A percentile compares a stretch with the other conserved stretches of the same genome.
Conservation (phyloP, 2,797 vertebrate genomes). For the Neosilurus mollespiculum region DNA sequence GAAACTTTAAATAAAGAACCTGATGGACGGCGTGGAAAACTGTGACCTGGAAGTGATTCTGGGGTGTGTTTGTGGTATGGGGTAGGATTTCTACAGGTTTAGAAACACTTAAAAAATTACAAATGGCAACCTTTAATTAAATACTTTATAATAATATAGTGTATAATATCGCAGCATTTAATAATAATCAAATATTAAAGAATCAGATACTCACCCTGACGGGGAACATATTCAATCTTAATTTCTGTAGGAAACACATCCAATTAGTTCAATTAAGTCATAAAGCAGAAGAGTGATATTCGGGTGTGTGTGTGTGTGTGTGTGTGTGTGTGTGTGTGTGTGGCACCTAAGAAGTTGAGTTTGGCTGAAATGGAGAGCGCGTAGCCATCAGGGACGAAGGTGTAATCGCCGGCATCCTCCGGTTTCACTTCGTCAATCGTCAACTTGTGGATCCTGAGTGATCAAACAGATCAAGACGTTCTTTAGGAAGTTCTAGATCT, state of each 20-base stretch:
- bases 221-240: conserved; percentile 86
- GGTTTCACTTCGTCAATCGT: conserved; percentile 81
- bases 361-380: conserved; percentile 86
- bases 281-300: too few species aligned
- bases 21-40: not conserved
- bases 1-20: too few species aligned
- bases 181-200: not conserved
- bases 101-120: not conserved
- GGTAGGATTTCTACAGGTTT: not conserved
- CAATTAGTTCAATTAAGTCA: conserved; percentile 7
- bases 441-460: conserved; percentile 83
- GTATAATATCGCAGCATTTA: not conserved
- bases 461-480: too few species aligned
- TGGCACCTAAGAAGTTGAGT: conserved; percentile 87
- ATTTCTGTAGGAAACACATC: conserved; percentile 73
- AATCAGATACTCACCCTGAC: conserved; percentile 66
- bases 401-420: conserved; percentile 86
- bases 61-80: not conserved
- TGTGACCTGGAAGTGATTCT: not conserved
- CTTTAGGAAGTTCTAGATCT: too few species aligned
- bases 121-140: not conserved
- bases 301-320: conserved; percentile 13
- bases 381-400: conserved; percentile 85
- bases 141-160: not conserved
- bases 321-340: conserved; percentile 6